Base-by-base conservation (phyloP, 2,888 invertebrate genomes). In the Spodoptera littoralis region DNA sequence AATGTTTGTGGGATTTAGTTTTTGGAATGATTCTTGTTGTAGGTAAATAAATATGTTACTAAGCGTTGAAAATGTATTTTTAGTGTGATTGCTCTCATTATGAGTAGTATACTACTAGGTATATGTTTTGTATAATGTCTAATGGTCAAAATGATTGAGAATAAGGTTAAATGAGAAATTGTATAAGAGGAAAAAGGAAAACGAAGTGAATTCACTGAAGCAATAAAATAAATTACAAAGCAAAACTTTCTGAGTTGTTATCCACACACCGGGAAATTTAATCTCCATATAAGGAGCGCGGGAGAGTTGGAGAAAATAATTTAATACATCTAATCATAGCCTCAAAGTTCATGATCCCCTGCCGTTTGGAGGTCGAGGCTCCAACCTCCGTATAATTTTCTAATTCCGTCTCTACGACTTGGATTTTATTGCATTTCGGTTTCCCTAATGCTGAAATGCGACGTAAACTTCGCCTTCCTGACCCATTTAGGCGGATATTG, bases 391-490 rank as follows among this genome's bases (percentile, higher is more conserved):
- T 78, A 91, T 92, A 92, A 92, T 92, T 92, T 90, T 88, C 88
- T 88, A 91, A 91, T 90, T 88, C 86, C 79, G 83, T 76, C 81
- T 85, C 86, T 86, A 88, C 84, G 82, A 72, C 53, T 85, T 84
- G 83, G 88, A 85, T 91, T 92, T 91, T 92, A 92, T 89, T 88
- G 87, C 90, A 82, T 84, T 90, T 92, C 88, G 90, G 89, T 89
- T 92, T 89, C 89, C 91, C 84, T 88, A 88, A 89, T 87, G 85
- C 89, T 83, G 85, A 88, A 90, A 87, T 87, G 88, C 88, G 86
- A 84, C 90, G 90, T 93, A 94, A 94, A 94, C 92, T 93, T 93
- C 91, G 90, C 88, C 91, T 93, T 93, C 93, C 94, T 94, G 94
- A 94, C 94, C 94, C 93, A 94, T 92, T 94, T 94, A 91, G 88